Base-by-base conservation (phyloP, 2,113 vertebrate genomes). In the Oxygymnocypris stewartii region DNA sequence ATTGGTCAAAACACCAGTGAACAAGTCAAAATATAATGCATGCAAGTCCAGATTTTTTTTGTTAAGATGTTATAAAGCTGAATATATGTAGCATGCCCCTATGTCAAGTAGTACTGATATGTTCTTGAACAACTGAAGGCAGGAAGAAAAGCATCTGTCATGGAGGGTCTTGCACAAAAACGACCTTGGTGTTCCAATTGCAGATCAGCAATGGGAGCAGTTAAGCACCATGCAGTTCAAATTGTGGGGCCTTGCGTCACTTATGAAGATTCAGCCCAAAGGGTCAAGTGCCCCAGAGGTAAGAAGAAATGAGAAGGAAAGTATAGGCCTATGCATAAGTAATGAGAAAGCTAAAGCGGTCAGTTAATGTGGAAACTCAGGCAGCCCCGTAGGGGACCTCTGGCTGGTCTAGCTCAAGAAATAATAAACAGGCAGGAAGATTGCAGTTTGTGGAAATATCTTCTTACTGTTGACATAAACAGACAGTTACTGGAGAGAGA, bases 211-310 rank as follows among this genome's bases (percentile, higher is more conserved):
- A 13, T 28, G 37, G n/a, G 40, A 82, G 59, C 37, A 44, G 59
- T 42, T 44, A 61, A 42, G 44, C 31, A 49, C 81, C 65, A 51
- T 51, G 25, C 65, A 54, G 18, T 35, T 71, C 42, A 28, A 73
- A 37, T 73, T 69, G 47, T 73, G 47, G 42, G 16, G 42, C 44
- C 31, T 83, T 71, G 65, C 47, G 54, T 83, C 81, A 37, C 44
- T 54, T 83, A 83, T 83, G 44, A 83, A 83, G 44, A 54, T 51
- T 47, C 65, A 73, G 81, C 63, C 81, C 28, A n/a, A 49, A 73
- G 81, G 63, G 25, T 73, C 81, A 71, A 71, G 65, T 23, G 65
- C 65, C 81, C 65, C 49, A 73, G 81, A 73, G 44, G 81, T 40
- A 71, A 49, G 44, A 47, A 73, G 81, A 35, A 83, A 73, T 83